Evolutionary conservation across 2,888 invertebrate genomes (phyloP), one percentile per base, ranked within the genome.

Genomic region (Anarsia innoxiella): DNA sequence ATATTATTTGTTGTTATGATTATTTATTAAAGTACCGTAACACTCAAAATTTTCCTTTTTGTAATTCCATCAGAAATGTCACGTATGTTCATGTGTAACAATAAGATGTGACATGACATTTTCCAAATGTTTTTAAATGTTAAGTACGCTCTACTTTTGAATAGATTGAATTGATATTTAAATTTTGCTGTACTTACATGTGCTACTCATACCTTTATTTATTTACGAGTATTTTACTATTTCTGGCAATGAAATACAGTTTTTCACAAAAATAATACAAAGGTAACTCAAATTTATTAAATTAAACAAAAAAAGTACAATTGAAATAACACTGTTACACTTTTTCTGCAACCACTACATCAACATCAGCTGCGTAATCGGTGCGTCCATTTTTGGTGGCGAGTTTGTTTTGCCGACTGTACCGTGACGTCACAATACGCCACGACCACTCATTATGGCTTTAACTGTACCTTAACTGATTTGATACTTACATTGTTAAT

Each of bases 401-500:
- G 5, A 16, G 27, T 12, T 30, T 39, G 15, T 41, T 38, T 26
- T 42, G 41, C 37, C 2, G 9, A 30, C 48, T 1, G 34, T 63
- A 59, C 49, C 56, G 46, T 73, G 74, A 72, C 74, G 74, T 75
- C 70, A 72, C 66, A 63, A 66, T 66, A 54, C 61, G 43, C 48
- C 49, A n/a, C 41, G 49, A 58, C 57, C 50, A 55, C 66, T 67
- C 61, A 60, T 66, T 70, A 66, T 54, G 56, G 58, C 40, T 42
- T 45, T 56, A 58, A 57, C 59, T 56, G 58, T 60, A 59, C 60
- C 60, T 59, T 59, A 53, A 19, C 19, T 19, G n/a, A n/a, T n/a
- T n/a, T n/a, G n/a, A n/a, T n/a, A n/a, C n/a, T n/a, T n/a, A n/a
- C n/a, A n/a, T n/a, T n/a, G n/a, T n/a, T n/a, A n/a, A n/a, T n/a